Percentiles rank a stretch among this genome's conserved stretches.
Conservation (phyloP, 2,888 invertebrate genomes). For the Hydroisotoma schaefferi region DNA sequence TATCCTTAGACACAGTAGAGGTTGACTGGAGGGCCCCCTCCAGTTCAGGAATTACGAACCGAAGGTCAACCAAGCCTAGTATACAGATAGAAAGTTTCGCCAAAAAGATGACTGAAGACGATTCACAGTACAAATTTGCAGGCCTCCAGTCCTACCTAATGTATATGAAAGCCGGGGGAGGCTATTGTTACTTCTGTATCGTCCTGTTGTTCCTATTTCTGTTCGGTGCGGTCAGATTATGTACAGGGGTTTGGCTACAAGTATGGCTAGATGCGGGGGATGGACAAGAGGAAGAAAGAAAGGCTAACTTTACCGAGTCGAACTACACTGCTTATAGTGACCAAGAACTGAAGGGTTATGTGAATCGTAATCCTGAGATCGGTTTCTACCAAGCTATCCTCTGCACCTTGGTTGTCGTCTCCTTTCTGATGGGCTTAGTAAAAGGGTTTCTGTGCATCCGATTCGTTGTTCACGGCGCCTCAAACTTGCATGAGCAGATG, state of each 20-base stretch:
- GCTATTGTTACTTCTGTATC: constrained; percentile 49
- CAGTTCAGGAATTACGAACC: constrained; percentile 8
- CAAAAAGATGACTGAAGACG: constrained; percentile 30
- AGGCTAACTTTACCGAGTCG: constrained; percentile 29
- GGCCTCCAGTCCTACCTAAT: constrained; percentile 48
- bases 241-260: constrained; percentile 49
- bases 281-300: constrained; percentile 37
- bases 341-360: constrained; percentile 45
- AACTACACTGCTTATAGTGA: constrained; percentile 38
- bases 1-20: background rate
- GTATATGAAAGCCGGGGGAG: constrained; percentile 55
- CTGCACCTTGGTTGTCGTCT: constrained; percentile 52
- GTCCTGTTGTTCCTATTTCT: constrained; percentile 51
- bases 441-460: constrained; percentile 49
- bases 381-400: constrained; percentile 54
- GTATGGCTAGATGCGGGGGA: constrained; percentile 50
- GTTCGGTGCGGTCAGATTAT: constrained; percentile 52
- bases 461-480: constrained; percentile 49
- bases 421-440: constrained; percentile 53
- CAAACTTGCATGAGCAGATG: constrained; percentile 49
- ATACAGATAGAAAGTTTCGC: constrained; percentile 26
- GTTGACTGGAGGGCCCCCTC: too few relatives aligned
- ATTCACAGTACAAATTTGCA: constrained; percentile 30
- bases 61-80: constrained; percentile 22
- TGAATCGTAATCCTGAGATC: constrained; percentile 53